These are phyloP conservation scores for Trichogramma evanescens DNA, from an alignment of 2,888 invertebrate genomes.

Conservation along the genomic window DNA sequence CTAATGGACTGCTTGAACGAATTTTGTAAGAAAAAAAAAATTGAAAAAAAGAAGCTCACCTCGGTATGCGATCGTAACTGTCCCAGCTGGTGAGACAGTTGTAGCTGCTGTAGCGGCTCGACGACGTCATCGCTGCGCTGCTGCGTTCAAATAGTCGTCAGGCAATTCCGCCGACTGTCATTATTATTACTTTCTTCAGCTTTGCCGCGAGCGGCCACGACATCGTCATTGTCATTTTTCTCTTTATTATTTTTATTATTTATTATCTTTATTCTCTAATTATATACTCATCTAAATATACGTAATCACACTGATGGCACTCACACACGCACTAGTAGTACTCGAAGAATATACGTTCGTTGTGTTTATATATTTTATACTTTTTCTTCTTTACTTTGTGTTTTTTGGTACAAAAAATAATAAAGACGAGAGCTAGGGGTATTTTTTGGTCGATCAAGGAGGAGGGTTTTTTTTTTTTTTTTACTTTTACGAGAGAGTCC, in stretches of 20 bases:
- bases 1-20: too few species aligned
- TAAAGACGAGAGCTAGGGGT: not conserved
- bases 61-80: constrained; percentile 84
- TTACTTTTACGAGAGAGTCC: not conserved
- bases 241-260: not conserved
- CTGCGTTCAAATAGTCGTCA: constrained; percentile 5
- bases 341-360: not conserved
- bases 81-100: constrained; percentile 86
- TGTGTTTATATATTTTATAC: not conserved
- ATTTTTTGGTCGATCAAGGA: too few species aligned
- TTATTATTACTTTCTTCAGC: not conserved
- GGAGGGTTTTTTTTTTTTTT: not conserved
- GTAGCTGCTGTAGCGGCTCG: constrained; percentile 80
- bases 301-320: not conserved
- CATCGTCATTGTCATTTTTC: not conserved
- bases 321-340: too few species aligned
- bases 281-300: not conserved
- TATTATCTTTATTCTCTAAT: not conserved
- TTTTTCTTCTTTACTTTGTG: not conserved
- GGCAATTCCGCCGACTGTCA: not conserved
- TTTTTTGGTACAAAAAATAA: constrained; percentile 3
- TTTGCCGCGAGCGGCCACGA: not conserved
- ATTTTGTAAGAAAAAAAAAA: too few species aligned
- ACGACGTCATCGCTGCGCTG: constrained; percentile 53
- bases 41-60: constrained; percentile 51